phyloP scores from a whole-genome alignment of 2,797 vertebrate species.

The Geotria australis region DNA sequence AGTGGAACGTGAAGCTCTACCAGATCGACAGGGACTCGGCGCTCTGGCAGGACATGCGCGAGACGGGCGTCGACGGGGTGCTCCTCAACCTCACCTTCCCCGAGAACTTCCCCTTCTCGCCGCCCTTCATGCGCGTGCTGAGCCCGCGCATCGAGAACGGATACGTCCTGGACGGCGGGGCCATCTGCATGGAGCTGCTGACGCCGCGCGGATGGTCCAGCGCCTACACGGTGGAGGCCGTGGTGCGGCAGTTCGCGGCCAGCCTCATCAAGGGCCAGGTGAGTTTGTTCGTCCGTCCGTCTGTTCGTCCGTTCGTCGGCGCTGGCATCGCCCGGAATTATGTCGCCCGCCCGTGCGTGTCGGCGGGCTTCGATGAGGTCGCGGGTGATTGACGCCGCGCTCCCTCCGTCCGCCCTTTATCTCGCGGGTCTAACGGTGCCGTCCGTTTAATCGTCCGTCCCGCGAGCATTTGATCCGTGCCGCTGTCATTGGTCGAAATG shows the following conservation, averaged over 20 bases:
- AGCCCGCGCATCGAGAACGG: conserved; percentile 92
- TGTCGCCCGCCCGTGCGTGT: too few species aligned
- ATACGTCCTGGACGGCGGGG: conserved; percentile 91
- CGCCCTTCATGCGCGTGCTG: conserved; percentile 93
- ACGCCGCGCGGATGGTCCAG: conserved; percentile 96
- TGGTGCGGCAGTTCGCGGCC: conserved; percentile 97
- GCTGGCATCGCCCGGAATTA: too few species aligned
- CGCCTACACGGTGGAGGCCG: conserved; percentile 96
- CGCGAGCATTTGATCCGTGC: too few species aligned
- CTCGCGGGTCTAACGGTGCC: too few species aligned
- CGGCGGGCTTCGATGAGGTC: too few species aligned
- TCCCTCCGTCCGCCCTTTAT: too few species aligned
- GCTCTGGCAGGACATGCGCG: conserved; percentile 99
- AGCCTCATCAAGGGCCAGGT: conserved; percentile 99
- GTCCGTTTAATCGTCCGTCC: too few species aligned
- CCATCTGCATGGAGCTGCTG: conserved; percentile 99
- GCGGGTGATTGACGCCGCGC: too few species aligned
- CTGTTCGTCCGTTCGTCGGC: too few species aligned
- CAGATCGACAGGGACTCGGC: conserved; percentile 99
- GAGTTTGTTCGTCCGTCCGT: conserved; percentile 8
- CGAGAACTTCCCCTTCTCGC: conserved; percentile 97
- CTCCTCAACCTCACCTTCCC: conserved; percentile 96
- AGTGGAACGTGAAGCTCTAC: conserved; percentile 99
- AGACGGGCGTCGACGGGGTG: conserved; percentile 93
- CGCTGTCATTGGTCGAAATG: too few species aligned